A percentile compares a stretch with the other conserved stretches of the same genome.
These are phyloP conservation scores for Portunus trituberculatus DNA, from an alignment of 1,140 invertebrate species.

Conservation along the genomic window DNA sequence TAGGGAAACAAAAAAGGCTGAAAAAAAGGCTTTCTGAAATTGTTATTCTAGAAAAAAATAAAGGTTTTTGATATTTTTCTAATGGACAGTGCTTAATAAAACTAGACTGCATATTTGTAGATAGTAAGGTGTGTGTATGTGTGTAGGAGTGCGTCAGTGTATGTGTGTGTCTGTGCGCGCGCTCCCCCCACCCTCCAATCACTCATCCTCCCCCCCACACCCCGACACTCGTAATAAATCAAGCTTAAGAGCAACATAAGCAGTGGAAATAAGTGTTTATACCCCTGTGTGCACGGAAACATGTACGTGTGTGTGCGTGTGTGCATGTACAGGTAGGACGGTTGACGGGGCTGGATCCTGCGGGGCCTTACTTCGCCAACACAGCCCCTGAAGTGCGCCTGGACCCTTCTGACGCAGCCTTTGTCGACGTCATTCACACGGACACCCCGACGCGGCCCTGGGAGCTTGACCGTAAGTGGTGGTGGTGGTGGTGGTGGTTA, in stretches of 20 bases:
- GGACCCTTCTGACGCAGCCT: constrained; percentile 78
- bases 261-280: not conserved
- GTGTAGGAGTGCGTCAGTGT: no score
- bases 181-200: no score
- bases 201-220: no score
- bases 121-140: not conserved
- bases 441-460: constrained; percentile 49
- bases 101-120: not conserved
- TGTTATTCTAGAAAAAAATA: not conserved
- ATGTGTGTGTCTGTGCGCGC: no score
- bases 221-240: no score
- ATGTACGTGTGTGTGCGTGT: not conserved
- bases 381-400: constrained; percentile 80
- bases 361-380: constrained; percentile 89
- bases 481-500: not conserved
- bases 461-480: constrained; percentile 52
- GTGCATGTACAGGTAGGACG: constrained; percentile 40
- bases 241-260: no score
- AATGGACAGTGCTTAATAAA: not conserved
- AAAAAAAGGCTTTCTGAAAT: no score
- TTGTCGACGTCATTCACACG: constrained; percentile 79
- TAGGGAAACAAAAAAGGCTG: no score
- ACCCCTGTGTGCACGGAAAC: not conserved
- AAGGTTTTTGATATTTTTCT: not conserved
- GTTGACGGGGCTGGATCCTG: constrained; percentile 85